Conservation (phyloP, 2,113 vertebrate species). For the Serinus canaria region DNA sequence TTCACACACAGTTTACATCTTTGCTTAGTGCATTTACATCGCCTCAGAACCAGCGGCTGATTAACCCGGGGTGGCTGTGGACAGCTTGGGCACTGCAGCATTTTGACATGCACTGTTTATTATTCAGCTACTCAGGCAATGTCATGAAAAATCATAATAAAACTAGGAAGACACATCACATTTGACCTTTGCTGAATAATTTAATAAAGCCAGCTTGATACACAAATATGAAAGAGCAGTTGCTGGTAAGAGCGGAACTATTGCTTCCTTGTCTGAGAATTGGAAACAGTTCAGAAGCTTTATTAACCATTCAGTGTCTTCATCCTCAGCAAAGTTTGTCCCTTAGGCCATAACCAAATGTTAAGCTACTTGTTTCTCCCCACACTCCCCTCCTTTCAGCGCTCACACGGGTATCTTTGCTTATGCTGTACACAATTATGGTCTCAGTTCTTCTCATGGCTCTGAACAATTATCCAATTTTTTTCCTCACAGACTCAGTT, state of each 20-base stretch:
- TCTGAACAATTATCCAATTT: not conserved
- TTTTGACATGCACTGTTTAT: slow-evolving; percentile 41
- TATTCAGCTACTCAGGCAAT: slow-evolving; percentile 59
- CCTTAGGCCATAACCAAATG: slow-evolving; percentile 40
- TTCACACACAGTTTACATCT: not conserved
- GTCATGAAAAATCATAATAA: slow-evolving; percentile 72
- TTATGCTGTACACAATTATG: slow-evolving; percentile 4
- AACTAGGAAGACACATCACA: slow-evolving; percentile 64
- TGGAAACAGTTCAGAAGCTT: slow-evolving; percentile 69
- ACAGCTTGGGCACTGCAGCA: not conserved
- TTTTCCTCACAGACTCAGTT: not conserved
- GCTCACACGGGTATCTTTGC: slow-evolving; percentile 16
- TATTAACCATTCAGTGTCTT: slow-evolving; percentile 69
- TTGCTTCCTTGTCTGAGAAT: slow-evolving; percentile 69
- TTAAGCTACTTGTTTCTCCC: slow-evolving; percentile 21
- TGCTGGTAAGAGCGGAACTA: slow-evolving; percentile 70
- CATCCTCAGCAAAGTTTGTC: slow-evolving; percentile 41
- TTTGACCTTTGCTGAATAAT: slow-evolving; percentile 79
- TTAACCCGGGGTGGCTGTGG: not conserved
- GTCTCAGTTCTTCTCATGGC: slow-evolving; percentile 9
- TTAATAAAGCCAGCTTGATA: slow-evolving; percentile 70
- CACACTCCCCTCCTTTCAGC: not conserved
- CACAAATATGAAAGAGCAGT: slow-evolving; percentile 67
- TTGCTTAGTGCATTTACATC: not conserved
- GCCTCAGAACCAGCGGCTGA: not conserved